Evolutionary conservation across 2,113 vertebrate species (phyloP), one percentile per base, ranked within the genome.

Genomic region (Labeo rohita): DNA sequence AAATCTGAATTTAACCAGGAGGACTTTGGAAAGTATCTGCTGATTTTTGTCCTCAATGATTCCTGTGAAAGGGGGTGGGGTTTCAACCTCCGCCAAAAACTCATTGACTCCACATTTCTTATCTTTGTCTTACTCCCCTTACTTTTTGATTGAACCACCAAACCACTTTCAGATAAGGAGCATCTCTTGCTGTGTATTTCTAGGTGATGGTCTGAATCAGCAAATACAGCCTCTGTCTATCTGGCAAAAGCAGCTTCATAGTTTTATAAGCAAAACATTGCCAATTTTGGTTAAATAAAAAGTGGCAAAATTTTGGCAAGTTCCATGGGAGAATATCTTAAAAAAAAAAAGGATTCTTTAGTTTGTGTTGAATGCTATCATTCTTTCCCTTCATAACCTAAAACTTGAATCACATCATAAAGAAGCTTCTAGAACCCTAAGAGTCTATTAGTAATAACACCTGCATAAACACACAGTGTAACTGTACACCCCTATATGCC

Each of bases 81-180:
- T 28, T 28, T 70, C 36, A 72, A 21, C 16, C 36, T 59, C 54
- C 2, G 21, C 54, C 54, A 76, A 8, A 80, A 70, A 59, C 39
- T 59, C 10, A 4, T 81, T 45, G 21, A 28, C 61, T 39, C 8
- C 34, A 43, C n/a, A 6, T 81, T 49, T 49, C 79, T 81, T 66
- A 81, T 81, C 39, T 61, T 43, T 3, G 54, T 79, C 54, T 65
- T 80, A 15, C 73, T 15, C 16, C n/a, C 3, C 15, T 12, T 12
- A 39, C 34, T 39, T 79, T 79, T 78, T 56, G 28, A 78, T 78
- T 56, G 76, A 78, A 78, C 15, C 52, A 39, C 54, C 28, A 28
- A 81, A 66, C 7, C 39, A 45, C 12, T 85, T 79, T 80, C 16
- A 84, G 81, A 79, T 39, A 43, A 74, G 52, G 56, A 16, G 36